These are phyloP conservation scores for Ochotona curzoniae DNA, from an alignment of 2,113 vertebrate genomes.

Conservation along the genomic window DNA sequence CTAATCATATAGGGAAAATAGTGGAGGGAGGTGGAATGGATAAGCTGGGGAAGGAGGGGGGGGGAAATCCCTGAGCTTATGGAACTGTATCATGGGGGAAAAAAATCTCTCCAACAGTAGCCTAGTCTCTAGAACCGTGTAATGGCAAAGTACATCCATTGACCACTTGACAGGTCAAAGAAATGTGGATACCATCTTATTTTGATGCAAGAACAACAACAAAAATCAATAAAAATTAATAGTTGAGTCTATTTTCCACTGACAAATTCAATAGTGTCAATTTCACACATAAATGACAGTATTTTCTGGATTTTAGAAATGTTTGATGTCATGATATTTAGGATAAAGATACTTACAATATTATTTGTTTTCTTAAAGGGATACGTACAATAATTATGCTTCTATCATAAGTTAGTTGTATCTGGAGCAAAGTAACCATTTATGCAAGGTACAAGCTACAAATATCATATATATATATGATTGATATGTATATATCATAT, in stretches of 20 bases:
- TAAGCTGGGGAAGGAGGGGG: too few species aligned
- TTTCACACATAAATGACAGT: constrained; percentile 78
- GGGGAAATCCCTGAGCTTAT: too few species aligned
- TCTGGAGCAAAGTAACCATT: constrained; percentile 74
- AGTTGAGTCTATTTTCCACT: constrained; percentile 81
- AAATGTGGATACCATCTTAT: constrained; percentile 81
- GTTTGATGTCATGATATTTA: constrained; percentile 76
- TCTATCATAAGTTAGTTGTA: constrained; percentile 71
- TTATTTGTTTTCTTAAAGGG: constrained; percentile 78
- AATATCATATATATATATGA: constrained; percentile 73
- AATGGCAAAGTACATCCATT: too few species aligned
- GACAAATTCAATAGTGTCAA: constrained; percentile 76
- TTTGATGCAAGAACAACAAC: constrained; percentile 83
- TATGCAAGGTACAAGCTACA: constrained; percentile 82
- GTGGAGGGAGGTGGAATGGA: too few species aligned
- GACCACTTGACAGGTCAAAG: constrained; percentile 69
- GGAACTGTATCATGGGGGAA: too few species aligned
- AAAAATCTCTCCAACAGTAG: not conserved
- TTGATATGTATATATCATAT: too few species aligned
- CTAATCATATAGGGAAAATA: too few species aligned
- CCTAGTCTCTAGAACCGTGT: constrained; percentile 74
- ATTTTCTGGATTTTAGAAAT: constrained; percentile 79
- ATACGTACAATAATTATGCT: constrained; percentile 69
- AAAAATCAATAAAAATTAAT: constrained; percentile 87
- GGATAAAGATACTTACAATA: constrained; percentile 81